A percentile compares a stretch with the other conserved stretches of the same genome.
These are phyloP conservation scores for Periplaneta americana DNA, from an alignment of 1,140 invertebrate species.

Conservation along the genomic window DNA sequence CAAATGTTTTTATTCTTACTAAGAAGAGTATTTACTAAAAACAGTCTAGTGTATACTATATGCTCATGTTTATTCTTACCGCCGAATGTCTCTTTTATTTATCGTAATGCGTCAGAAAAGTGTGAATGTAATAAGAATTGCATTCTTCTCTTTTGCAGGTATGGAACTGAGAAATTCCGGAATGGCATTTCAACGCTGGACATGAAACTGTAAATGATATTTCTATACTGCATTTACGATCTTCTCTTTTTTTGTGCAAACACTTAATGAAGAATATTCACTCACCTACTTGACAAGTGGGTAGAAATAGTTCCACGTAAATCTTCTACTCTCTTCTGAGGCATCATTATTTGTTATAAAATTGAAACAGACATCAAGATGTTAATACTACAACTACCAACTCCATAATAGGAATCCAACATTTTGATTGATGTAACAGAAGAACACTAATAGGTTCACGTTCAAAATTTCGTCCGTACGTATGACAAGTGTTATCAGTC, in stretches of 20 bases:
- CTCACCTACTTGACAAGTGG: not conserved
- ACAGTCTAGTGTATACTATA: too few species aligned
- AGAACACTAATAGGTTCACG: not conserved
- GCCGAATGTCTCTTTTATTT: too few species aligned
- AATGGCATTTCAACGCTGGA: not conserved
- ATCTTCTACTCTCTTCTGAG: not conserved
- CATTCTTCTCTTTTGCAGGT: not conserved
- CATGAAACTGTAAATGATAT: not conserved
- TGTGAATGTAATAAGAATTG: too few species aligned
- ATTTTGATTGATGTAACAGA: not conserved
- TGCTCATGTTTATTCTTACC: too few species aligned
- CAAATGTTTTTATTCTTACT: too few species aligned
- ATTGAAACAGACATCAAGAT: not conserved
- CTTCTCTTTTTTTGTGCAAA: too few species aligned
- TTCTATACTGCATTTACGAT: not conserved
- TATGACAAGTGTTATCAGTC: too few species aligned
- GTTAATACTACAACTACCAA: too few species aligned
- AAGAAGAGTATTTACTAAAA: too few species aligned
- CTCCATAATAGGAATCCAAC: not conserved
- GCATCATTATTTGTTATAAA: not conserved
- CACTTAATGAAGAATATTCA: not conserved
- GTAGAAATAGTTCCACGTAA: not conserved
- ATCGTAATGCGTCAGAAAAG: too few species aligned
- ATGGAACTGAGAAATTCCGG: not conserved
- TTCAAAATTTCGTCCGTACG: too few species aligned